Evolutionary conservation across 2,797 vertebrate species (phyloP).

Genomic region (Dipus sagitta): DNA sequence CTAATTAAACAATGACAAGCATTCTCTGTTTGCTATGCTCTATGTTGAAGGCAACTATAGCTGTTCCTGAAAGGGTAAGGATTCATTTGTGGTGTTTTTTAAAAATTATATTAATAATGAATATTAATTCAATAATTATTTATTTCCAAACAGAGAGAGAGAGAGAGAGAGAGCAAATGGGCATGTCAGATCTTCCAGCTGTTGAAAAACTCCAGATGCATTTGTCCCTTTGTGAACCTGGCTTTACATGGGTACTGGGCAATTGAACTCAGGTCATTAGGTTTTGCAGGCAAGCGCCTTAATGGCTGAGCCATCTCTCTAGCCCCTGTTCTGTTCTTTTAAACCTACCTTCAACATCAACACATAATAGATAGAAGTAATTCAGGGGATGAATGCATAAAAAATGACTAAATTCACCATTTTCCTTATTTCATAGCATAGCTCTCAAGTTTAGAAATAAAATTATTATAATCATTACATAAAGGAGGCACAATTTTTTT

Average conservation of each 20-base stretch:
- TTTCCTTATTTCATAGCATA: slow-evolving; percentile 48
- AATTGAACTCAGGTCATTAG: too few relatives aligned
- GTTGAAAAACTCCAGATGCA: too few relatives aligned
- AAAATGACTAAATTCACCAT: slow-evolving; percentile 29
- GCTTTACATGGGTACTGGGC: too few relatives aligned
- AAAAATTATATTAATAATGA: neutral
- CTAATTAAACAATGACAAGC: slow-evolving; percentile 6
- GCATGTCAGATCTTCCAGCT: too few relatives aligned
- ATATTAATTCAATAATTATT: too few relatives aligned
- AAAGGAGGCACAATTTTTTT: neutral
- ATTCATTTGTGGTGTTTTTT: neutral
- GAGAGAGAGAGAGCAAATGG: too few relatives aligned
- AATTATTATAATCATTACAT: slow-evolving; percentile 9
- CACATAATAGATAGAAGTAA: neutral
- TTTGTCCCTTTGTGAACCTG: too few relatives aligned
- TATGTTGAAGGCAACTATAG: neutral
- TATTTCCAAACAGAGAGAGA: too few relatives aligned
- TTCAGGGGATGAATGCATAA: neutral
- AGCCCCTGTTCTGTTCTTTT: too few relatives aligned
- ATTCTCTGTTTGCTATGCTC: slow-evolving; percentile 22
- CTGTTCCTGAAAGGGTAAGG: slow-evolving; percentile 4
- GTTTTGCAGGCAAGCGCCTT: too few relatives aligned
- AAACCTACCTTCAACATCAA: neutral
- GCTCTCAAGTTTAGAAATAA: slow-evolving; percentile 38
- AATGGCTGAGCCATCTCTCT: too few relatives aligned